These are phyloP conservation scores for Astropecten irregularis DNA, from an alignment of 53 echinoderm and acorn worm species.

Conservation along the genomic window DNA sequence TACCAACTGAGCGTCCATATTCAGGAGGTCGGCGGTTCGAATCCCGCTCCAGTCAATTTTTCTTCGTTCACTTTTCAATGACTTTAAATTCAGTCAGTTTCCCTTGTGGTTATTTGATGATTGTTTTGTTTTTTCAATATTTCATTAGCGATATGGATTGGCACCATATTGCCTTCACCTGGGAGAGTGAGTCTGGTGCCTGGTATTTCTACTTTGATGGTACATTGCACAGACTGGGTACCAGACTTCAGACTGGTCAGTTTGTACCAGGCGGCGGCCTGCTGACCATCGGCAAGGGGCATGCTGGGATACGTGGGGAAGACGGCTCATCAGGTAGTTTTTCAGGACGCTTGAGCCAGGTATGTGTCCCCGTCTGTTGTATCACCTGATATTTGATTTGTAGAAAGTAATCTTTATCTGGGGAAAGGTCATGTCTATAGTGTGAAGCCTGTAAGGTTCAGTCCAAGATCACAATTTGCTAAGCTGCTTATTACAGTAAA, in stretches of 20 bases:
- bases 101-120: too few species aligned
- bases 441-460: neutral
- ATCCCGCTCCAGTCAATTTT: too few species aligned
- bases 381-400: neutral
- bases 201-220: conserved; percentile 75
- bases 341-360: conserved; percentile 73
- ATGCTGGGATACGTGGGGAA: conserved; percentile 66
- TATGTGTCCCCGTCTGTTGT: neutral
- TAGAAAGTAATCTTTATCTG: too few species aligned
- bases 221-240: conserved; percentile 13
- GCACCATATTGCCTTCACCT: conserved; percentile 72
- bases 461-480: too few species aligned
- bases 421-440: neutral
- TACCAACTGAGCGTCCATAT: too few species aligned
- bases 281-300: conserved; percentile 72
- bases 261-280: conserved; percentile 70
- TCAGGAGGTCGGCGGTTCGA: too few species aligned
- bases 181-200: conserved; percentile 68
- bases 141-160: conserved; percentile 48
- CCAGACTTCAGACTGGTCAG: conserved; percentile 55
- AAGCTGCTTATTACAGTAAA: too few species aligned
- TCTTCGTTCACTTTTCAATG: too few species aligned
- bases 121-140: too few species aligned
- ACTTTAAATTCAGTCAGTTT: too few species aligned
- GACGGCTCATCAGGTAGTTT: conserved; percentile 47